A percentile compares a stretch with the other conserved stretches of the same genome.
Evolutionary conservation across 2,797 vertebrate species (phyloP).

Genomic region (Psittacula derbiana): DNA sequence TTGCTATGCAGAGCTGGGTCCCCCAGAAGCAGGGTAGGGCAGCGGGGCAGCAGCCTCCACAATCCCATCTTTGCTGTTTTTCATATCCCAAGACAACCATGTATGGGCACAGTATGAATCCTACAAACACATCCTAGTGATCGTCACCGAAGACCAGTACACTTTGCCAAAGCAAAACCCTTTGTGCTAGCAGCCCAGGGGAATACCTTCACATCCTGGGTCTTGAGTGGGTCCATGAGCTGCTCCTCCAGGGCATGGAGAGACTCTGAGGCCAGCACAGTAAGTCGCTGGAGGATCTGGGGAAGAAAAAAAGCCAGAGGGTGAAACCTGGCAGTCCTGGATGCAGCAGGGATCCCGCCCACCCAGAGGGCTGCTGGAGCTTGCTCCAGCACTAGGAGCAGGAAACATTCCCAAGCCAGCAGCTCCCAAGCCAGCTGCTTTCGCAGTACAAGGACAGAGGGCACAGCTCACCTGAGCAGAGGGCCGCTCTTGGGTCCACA

Average conservation of each 20-base stretch:
- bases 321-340: background rate
- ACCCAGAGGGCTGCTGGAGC: rapidly evolving
- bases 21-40: background rate
- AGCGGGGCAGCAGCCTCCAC: background rate
- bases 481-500: constrained; percentile 89
- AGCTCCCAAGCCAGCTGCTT: background rate
- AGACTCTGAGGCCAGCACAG: constrained; percentile 86
- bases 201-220: constrained; percentile 86
- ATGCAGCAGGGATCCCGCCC: rapidly evolving
- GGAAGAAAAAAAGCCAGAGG: background rate
- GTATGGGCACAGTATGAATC: background rate
- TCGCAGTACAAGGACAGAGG: rapidly evolving
- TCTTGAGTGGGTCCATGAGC: constrained; percentile 79
- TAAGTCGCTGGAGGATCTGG: constrained; percentile 89
- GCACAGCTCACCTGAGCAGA: constrained; percentile 83
- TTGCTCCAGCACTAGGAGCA: background rate
- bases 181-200: background rate
- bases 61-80: background rate
- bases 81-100: background rate
- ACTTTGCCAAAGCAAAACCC: background rate
- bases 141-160: background rate
- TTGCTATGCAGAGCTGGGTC: background rate
- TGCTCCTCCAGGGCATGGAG: constrained; percentile 84
- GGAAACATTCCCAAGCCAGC: background rate
- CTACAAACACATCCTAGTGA: background rate